Conservation (phyloP, 2,797 vertebrate species). For the Poeciliopsis turneri region DNA sequence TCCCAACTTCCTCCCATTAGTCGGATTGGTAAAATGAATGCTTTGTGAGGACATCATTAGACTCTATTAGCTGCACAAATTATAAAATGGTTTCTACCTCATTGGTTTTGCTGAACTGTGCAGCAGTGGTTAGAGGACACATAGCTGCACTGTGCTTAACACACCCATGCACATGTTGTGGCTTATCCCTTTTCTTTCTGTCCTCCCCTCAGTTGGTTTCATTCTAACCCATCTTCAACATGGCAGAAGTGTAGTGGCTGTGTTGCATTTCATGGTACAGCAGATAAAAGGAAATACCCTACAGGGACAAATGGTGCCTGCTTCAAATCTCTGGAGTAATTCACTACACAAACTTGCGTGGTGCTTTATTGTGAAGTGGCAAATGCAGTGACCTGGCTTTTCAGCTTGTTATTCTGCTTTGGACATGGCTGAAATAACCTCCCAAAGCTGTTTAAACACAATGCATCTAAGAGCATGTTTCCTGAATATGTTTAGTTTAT, state of each 20-base stretch:
- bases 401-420: slow-evolving; percentile 28
- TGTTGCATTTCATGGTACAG: slow-evolving; percentile 29
- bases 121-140: slow-evolving; percentile 23
- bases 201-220: slow-evolving; percentile 9
- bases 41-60: slow-evolving; percentile 56
- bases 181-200: slow-evolving; percentile 8
- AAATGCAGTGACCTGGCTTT: slow-evolving; percentile 25
- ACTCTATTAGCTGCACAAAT: slow-evolving; percentile 63
- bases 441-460: slow-evolving; percentile 16
- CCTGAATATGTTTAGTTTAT: slow-evolving; percentile 20
- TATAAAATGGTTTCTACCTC: slow-evolving; percentile 44
- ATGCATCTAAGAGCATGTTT: slow-evolving; percentile 7
- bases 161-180: slow-evolving; percentile 18
- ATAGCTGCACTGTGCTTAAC: slow-evolving; percentile 51
- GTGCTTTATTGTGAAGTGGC: slow-evolving; percentile 48
- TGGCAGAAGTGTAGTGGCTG: slow-evolving; percentile 35
- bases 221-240: slow-evolving; percentile 12
- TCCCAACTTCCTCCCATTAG: slow-evolving; percentile 58
- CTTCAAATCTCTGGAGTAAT: slow-evolving; percentile 34
- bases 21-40: slow-evolving; percentile 44
- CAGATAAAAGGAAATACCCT: slow-evolving; percentile 44
- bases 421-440: slow-evolving; percentile 12
- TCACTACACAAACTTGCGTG: slow-evolving; percentile 39
- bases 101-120: slow-evolving; percentile 36
- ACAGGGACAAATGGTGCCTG: slow-evolving; percentile 39